phyloP scores from a whole-genome alignment of 2,888 invertebrate species.

The Microchrysa polita region DNA sequence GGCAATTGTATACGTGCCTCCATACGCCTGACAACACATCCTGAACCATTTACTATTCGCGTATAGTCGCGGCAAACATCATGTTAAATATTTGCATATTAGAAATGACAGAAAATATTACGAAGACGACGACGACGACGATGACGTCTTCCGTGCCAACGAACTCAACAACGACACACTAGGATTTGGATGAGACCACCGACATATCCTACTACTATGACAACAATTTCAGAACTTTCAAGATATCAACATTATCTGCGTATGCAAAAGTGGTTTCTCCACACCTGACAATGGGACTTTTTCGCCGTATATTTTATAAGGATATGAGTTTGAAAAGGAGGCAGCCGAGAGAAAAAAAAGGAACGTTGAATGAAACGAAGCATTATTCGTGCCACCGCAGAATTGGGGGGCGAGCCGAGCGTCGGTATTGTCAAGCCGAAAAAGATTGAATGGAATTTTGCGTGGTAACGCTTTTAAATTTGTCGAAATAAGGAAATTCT shows the following conservation, averaged over 20 bases:
- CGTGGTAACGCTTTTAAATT: constrained; percentile 7
- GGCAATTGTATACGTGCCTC: too few species aligned
- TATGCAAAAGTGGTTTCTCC: background rate
- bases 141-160: background rate
- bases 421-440: background rate
- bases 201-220: background rate
- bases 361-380: too few species aligned
- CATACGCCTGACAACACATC: too few species aligned
- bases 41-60: too few species aligned
- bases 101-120: constrained; percentile 4
- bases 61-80: background rate
- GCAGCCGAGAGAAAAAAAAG: background rate
- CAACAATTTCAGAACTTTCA: constrained; percentile 6
- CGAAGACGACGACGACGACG: too few species aligned
- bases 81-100: constrained; percentile 11
- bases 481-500: constrained; percentile 8
- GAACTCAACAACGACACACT: background rate
- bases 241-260: background rate
- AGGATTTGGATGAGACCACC: background rate
- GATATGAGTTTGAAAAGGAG: background rate
- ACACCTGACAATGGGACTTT: background rate
- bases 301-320: too few species aligned
- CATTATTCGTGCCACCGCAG: too few species aligned
- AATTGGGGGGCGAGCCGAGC: too few species aligned
- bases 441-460: constrained; percentile 8